Percentiles rank a stretch among this genome's conserved stretches.
phyloP scores from a whole-genome alignment of 2,113 vertebrate species.

The Sigmodon hispidus region DNA sequence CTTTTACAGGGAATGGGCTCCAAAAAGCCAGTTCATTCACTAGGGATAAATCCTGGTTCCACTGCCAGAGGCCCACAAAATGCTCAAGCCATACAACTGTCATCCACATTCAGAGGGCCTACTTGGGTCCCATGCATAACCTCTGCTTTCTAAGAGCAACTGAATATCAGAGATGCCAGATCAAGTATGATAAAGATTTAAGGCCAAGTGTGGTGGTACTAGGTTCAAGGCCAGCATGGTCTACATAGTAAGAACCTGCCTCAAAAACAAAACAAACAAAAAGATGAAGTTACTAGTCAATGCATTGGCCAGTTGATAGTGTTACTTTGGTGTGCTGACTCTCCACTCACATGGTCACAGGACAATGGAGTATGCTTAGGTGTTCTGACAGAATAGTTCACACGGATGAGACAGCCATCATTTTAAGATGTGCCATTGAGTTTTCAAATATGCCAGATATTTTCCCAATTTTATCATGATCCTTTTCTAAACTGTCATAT shows the following conservation, averaged over 20 bases:
- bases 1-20: too few species aligned
- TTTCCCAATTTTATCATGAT: constrained; percentile 41
- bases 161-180: constrained; percentile 16
- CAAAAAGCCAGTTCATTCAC: too few species aligned
- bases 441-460: constrained; percentile 46
- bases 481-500: constrained; percentile 45
- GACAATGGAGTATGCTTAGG: constrained; percentile 9
- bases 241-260: not conserved
- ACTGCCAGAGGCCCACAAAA: too few species aligned
- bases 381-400: not conserved
- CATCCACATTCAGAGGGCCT: too few species aligned
- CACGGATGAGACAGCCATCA: constrained; percentile 4
- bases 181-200: constrained; percentile 7
- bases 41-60: too few species aligned
- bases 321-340: not conserved
- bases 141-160: not conserved
- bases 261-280: not conserved
- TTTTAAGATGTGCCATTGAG: constrained; percentile 19
- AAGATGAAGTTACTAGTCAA: not conserved
- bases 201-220: not conserved
- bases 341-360: not conserved
- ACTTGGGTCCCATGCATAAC: too few species aligned
- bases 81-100: too few species aligned
- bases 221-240: not conserved
- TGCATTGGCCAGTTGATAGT: not conserved